Evolutionary conservation across 2,888 invertebrate genomes (phyloP).

Genomic region (Morpho deidamia): DNA sequence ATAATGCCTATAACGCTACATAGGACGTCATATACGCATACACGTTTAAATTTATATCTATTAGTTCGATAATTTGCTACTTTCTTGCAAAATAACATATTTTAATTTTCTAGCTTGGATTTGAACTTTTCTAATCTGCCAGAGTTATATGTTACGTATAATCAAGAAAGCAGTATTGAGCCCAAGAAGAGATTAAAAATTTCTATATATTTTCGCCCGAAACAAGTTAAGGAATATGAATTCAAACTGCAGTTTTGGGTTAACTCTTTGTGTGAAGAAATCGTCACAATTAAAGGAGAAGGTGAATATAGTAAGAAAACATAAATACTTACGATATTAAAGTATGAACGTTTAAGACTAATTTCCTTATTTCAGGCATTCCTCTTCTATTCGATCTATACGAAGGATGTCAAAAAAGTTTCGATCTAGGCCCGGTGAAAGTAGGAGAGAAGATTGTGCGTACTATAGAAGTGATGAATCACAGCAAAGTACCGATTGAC

Average conservation of each 20-base stretch:
- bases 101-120: conserved; percentile 62
- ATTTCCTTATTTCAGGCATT: conserved; percentile 43
- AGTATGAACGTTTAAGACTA: no score
- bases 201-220: conserved; percentile 76
- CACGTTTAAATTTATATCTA: no score
- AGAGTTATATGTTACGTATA: conserved; percentile 70
- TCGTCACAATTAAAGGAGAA: conserved; percentile 74
- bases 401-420: conserved; percentile 69
- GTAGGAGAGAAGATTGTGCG: conserved; percentile 71
- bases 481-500: conserved; percentile 74
- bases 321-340: background rate
- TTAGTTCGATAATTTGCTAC: no score
- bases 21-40: no score
- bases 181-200: conserved; percentile 62
- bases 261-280: conserved; percentile 71
- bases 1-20: no score
- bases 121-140: conserved; percentile 64
- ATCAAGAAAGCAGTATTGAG: conserved; percentile 50
- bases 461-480: conserved; percentile 78
- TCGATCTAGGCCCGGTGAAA: conserved; percentile 62
- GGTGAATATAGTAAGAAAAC: conserved; percentile 41
- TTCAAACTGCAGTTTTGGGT: conserved; percentile 73
- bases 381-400: conserved; percentile 64
- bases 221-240: conserved; percentile 65
- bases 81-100: no score